phyloP scores from a whole-genome alignment of 2,888 invertebrate genomes.

The Rhorus exstirpatorius region DNA sequence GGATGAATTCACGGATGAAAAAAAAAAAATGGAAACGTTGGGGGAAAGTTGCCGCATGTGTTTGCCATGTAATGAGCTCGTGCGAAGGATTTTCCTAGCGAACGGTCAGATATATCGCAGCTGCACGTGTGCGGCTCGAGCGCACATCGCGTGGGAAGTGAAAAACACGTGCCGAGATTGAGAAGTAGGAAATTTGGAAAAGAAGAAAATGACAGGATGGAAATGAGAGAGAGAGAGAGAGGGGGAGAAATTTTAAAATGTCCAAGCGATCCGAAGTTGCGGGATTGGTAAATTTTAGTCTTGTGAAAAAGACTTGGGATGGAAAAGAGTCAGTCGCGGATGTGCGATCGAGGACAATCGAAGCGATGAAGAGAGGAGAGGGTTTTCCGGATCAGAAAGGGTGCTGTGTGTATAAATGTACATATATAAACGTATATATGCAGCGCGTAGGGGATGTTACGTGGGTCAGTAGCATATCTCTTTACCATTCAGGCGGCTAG shows the following conservation, averaged over 20 bases:
- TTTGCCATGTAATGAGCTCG: conserved; percentile 52
- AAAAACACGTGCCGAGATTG: conserved; percentile 42
- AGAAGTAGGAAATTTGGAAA: conserved; percentile 4
- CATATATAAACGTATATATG: background rate
- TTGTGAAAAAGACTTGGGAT: conserved; percentile 43
- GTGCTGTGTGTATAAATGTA: conserved; percentile 1
- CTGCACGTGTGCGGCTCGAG: conserved; percentile 49
- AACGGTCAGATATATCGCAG: conserved; percentile 55
- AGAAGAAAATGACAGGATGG: conserved; percentile 1
- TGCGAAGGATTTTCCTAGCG: conserved; percentile 24
- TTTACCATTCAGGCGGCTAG: conserved; percentile 46
- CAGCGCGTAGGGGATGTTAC: conserved; percentile 46
- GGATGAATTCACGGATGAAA: conserved; percentile 52
- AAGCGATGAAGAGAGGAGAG: conserved; percentile 30
- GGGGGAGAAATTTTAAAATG: conserved; percentile 7
- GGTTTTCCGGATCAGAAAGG: conserved; percentile 42
- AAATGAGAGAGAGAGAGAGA: conserved; percentile 11
- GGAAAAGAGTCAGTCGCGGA: conserved; percentile 34
- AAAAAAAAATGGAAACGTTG: conserved; percentile 4
- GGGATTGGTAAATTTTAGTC: conserved; percentile 9
- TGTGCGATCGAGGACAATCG: conserved; percentile 40
- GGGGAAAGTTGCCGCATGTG: conserved; percentile 47
- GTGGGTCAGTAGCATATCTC: conserved; percentile 66
- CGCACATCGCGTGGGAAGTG: conserved; percentile 30
- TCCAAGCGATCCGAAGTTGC: background rate